Percentiles rank a stretch among this genome's conserved stretches.
Evolutionary conservation across 1,140 invertebrate species (phyloP).

Genomic region (Cryptotermes secundus): DNA sequence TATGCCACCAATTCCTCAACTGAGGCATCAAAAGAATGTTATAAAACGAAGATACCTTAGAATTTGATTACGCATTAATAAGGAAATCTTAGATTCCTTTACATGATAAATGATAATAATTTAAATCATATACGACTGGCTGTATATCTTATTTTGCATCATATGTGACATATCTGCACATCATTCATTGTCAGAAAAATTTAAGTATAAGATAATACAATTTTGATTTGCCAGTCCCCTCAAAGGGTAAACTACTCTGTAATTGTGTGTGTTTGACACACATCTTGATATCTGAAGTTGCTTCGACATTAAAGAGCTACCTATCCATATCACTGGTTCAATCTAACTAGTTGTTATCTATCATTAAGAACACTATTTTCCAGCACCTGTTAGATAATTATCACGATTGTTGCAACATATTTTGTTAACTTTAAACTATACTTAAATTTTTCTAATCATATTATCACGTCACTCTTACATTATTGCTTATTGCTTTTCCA

Average conservation of each 20-base stretch:
- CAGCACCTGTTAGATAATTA: background rate
- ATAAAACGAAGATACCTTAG: too few species aligned
- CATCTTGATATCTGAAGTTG: background rate
- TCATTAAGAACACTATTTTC: conserved; percentile 3
- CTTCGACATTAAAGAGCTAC: background rate
- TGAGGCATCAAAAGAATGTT: too few species aligned
- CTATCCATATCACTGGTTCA: background rate
- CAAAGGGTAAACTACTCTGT: background rate
- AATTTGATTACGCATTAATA: too few species aligned
- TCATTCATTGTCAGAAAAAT: background rate
- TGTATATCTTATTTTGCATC: background rate
- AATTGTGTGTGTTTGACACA: background rate
- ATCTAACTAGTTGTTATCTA: background rate
- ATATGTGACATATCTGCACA: background rate
- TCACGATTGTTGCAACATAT: background rate
- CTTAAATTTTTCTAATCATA: background rate
- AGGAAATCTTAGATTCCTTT: too few species aligned
- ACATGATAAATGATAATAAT: background rate
- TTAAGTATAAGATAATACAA: background rate
- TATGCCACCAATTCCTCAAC: too few species aligned
- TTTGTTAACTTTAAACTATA: background rate
- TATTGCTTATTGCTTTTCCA: background rate
- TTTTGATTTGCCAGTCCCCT: too few species aligned
- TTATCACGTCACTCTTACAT: background rate
- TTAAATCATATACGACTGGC: background rate